Evolutionary conservation across 2,797 vertebrate genomes (phyloP), one percentile per base, ranked within the genome.

Genomic region (Labeo calbasu): DNA sequence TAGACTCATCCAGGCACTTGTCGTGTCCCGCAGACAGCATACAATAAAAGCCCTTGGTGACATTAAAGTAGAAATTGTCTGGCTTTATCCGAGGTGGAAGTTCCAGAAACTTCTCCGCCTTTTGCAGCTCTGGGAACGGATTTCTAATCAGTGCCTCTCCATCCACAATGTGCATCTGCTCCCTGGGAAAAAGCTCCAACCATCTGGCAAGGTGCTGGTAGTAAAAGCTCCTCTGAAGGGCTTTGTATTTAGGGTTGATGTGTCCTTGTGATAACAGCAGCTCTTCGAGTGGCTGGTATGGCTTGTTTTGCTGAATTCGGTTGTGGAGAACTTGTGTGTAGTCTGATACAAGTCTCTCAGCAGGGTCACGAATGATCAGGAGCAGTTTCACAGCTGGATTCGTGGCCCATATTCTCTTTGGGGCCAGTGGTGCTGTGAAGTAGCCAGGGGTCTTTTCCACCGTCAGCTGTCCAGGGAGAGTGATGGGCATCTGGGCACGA

Each of bases 261-360:
- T 86, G 90, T 61, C 94, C 94, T 19, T 90, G 82, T 84, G 48
- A 88, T 57, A 96, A 89, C 48, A 96, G 91, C 51, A 96, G 91
- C 78, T 93, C 89, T 77, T 96, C 96, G 0, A 96, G 91, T 0
- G 94, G 88, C 81, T 92, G 92, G 90, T 95, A 96, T 76, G 95
- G 89, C 90, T 96, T 96, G 88, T 91, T 91, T 65, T 91, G 94
- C 2, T 91, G 91, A 85, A 92, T 87, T 21, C 96, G 94, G 91
- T 96, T 96, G 92, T 96, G 94, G 11, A 96, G 93, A 83, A 96
- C 95, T 87, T 96, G 96, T 55, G 96, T 96, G 90, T 96, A 96
- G 93, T 96, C 96, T 0, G 96, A 96, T 3, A 96, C 93, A 7
- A 96, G 90, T 80, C 96, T 89, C 86, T 96, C 94, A 0, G 95